Evolutionary conservation across 1,140 invertebrate genomes (phyloP), one percentile per base, ranked within the genome.

Genomic region (Muscidifurax raptorellus): DNA sequence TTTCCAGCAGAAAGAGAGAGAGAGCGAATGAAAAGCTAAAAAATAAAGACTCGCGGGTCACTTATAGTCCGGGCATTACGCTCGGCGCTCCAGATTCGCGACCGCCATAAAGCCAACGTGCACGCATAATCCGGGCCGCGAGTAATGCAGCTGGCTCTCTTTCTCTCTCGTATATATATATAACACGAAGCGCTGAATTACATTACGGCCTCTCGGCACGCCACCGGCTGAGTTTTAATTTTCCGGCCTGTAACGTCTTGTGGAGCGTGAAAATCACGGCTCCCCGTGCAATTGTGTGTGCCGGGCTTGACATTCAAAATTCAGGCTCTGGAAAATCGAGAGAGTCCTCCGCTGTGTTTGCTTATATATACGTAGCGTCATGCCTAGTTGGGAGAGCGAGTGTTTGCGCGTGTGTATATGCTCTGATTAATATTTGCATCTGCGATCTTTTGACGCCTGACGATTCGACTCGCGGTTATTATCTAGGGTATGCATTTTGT

Each of bases 121-220:
- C 52, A n/a, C 52, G 52, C 52, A 59, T 59, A 59, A 59, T 59
- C 52, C 52, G 52, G 52, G 52, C 52, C 22, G 52, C 52, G 22
- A 18, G 52, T 18, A 7, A n/a, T n/a, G n/a, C 22, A 7, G 4
- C 18, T 59, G n/a, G n/a, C 52, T n/a, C 52, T 22, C 36, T 40
- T 9, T 40, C 36, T 40, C 36, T 40, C 36, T 15, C 22, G 2
- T 15, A 25, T 25, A 25, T 52, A 52, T 66, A 64, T 82, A 75
- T n/a, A n/a, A n/a, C n/a, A 75, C 47, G 71, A 82, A 66, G 25
- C 69, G 13, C 40, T 81, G 80, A 82, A 75, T 82, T 44, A 82
- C 66, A 82, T 82, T 82, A 66, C 36, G 66, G 28, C 7, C 27
- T 27, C 66, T 27, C 66, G 66, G 66, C 25, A 28, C 66, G 66